Conservation (phyloP, 2,797 vertebrate genomes). For the Halcyon leucocephala region DNA sequence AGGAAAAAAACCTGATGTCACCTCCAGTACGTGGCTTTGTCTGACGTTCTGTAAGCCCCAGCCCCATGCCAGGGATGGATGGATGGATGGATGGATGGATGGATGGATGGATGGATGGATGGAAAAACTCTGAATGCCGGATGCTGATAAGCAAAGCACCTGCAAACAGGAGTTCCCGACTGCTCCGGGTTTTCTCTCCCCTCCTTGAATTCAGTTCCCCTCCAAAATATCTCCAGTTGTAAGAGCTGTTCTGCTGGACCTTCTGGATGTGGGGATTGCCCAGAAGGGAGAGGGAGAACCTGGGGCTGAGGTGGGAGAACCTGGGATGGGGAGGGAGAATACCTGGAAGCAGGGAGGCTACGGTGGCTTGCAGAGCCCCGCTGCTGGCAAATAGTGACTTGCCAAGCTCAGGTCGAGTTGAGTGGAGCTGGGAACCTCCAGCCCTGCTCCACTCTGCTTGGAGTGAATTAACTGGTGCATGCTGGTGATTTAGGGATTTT, state of each 20-base stretch:
- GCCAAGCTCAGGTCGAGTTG: neutral
- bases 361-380: neutral
- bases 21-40: neutral
- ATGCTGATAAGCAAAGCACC: neutral
- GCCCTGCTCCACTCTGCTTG: fast-evolving
- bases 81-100: too few species aligned
- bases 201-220: neutral
- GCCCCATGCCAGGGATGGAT: too few species aligned
- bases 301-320: too few species aligned
- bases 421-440: neutral
- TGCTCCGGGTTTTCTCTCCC: neutral
- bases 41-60: too few species aligned
- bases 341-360: neutral
- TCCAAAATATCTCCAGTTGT: neutral
- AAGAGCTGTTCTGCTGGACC: neutral
- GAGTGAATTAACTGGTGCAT: neutral
- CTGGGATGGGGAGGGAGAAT: neutral
- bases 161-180: neutral
- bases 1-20: neutral
- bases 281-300: neutral
- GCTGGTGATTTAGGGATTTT: neutral
- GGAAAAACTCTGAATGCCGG: neutral
- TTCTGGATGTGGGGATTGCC: neutral
- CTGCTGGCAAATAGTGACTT: neutral
- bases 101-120: too few species aligned